Evolutionary conservation across 2,113 vertebrate species (phyloP), one percentile per base, ranked within the genome.

Genomic region (Jacana jacana): DNA sequence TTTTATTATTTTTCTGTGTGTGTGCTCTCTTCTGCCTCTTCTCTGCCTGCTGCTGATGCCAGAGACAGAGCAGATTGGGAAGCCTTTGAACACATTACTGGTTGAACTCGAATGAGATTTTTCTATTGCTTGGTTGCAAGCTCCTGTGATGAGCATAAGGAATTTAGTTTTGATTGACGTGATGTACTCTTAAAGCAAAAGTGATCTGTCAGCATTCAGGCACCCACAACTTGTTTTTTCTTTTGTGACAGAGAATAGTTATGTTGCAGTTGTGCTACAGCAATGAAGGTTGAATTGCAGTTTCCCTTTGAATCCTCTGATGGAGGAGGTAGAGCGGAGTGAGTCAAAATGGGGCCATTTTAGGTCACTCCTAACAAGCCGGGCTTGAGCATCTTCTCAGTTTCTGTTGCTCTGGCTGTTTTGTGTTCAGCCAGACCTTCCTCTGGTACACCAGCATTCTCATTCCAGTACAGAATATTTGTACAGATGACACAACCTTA

Each of bases 51-150:
- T 80, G 91, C 93, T 91, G 93, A 52, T 97, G 97, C 92, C 96
- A 97, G 95, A 95, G 86, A 94, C 81, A 10, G 54, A 96, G 94
- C 90, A 95, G 95, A 91, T 93, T 89, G 95, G 86, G 90, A 94
- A 93, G 89, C 83, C 93, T 97, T 94, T 91, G 91, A 97, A 89
- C 95, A 94, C 91, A 81, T 96, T 96, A 71, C 61, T 96, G 75
- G 83, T 94, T 95, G 96, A 97, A 95, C 96, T 97, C 82, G 17
- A 94, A 97, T 78, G 89, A 97, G 95, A 79, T 96, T 97, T 96
- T 86, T 91, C 55, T 91, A 93, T 92, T 77, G 91, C 93, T 89
- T 86, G 69, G 94, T 95, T 95, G 89, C 92, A 66, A 60, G 54
- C 70, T 88, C 79, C 60, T 83, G 95, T 86, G 93, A 96, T 86